Conservation (phyloP, 2,797 vertebrate species). For the Lindbergichthys nudifrons region DNA sequence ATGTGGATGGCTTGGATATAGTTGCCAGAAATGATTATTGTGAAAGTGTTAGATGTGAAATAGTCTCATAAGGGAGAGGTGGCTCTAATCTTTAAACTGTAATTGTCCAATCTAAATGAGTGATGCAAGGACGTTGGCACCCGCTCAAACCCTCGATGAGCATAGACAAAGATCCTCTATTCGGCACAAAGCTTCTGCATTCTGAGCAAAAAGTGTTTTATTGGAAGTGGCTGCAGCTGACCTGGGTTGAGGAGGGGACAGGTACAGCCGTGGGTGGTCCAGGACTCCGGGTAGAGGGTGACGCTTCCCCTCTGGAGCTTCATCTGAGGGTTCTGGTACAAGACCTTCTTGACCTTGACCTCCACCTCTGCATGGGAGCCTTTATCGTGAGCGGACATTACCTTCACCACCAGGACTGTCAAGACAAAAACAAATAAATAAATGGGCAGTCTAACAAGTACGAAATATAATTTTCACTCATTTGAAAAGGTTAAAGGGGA, state of each 20-base stretch:
- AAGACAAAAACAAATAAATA: slow-evolving; percentile 18
- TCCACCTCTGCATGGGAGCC: slow-evolving; percentile 95
- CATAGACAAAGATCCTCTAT: slow-evolving; percentile 43
- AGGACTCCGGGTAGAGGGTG: slow-evolving; percentile 92
- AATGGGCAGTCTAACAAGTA: not conserved
- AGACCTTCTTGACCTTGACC: slow-evolving; percentile 91
- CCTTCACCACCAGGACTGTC: slow-evolving; percentile 90
- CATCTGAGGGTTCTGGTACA: slow-evolving; percentile 86
- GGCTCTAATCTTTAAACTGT: slow-evolving; percentile 52
- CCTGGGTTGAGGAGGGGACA: slow-evolving; percentile 95
- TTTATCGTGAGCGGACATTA: slow-evolving; percentile 93
- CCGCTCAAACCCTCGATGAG: slow-evolving; percentile 35
- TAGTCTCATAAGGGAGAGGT: slow-evolving; percentile 42
- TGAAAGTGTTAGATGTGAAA: slow-evolving; percentile 38
- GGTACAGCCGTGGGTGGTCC: slow-evolving; percentile 92
- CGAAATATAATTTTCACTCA: not conserved
- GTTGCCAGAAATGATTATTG: slow-evolving; percentile 44
- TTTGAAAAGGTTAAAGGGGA: not conserved
- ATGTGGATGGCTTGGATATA: slow-evolving; percentile 14
- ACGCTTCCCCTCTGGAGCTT: slow-evolving; percentile 86
- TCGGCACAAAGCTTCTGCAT: slow-evolving; percentile 50
- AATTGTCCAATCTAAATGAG: slow-evolving; percentile 58
- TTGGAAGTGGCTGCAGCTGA: slow-evolving; percentile 66
- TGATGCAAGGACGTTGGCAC: slow-evolving; percentile 45
- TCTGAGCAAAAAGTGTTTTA: slow-evolving; percentile 27